Evolutionary conservation across 2,888 invertebrate species (phyloP).

Genomic region (Eulithis testata): DNA sequence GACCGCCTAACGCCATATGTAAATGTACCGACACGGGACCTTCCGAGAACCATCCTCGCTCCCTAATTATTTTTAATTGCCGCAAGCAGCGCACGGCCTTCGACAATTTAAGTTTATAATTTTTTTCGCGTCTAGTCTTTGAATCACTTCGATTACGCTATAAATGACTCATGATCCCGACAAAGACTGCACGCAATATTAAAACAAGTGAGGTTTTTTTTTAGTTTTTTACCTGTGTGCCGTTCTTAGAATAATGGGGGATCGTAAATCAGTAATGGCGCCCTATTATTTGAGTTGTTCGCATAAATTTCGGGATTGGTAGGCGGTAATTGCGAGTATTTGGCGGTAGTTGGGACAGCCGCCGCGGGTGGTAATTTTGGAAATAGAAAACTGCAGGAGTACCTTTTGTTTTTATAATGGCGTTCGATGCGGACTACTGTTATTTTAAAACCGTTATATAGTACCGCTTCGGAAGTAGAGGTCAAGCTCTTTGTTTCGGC

Average conservation of each 20-base stretch:
- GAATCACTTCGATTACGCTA: slow-evolving; percentile 72
- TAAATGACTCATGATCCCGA: slow-evolving; percentile 64
- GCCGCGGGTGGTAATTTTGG: slow-evolving; percentile 63
- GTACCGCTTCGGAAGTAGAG: background rate
- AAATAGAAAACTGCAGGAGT: slow-evolving; percentile 39
- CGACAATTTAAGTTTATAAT: slow-evolving; percentile 72
- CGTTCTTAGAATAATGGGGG: slow-evolving; percentile 71
- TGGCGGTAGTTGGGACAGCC: slow-evolving; percentile 52
- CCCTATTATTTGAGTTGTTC: slow-evolving; percentile 79
- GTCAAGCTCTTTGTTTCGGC: background rate
- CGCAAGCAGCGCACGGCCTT: slow-evolving; percentile 77
- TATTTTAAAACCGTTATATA: slow-evolving; percentile 9
- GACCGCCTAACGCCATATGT: slow-evolving; percentile 71
- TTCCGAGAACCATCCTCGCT: slow-evolving; percentile 80
- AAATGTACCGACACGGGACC: slow-evolving; percentile 73
- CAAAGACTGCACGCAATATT: slow-evolving; percentile 61
- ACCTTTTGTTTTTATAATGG: slow-evolving; percentile 23
- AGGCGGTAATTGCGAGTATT: slow-evolving; percentile 57
- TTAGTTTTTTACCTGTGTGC: slow-evolving; percentile 66
- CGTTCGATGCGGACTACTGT: slow-evolving; percentile 20
- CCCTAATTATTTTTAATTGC: slow-evolving; percentile 85
- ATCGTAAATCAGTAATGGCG: slow-evolving; percentile 79
- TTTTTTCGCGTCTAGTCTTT: slow-evolving; percentile 81
- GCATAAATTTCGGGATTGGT: slow-evolving; percentile 66
- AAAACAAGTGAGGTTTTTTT: slow-evolving; percentile 59